Base-by-base conservation (phyloP, 1,140 invertebrate genomes). In the Lerema accius region DNA sequence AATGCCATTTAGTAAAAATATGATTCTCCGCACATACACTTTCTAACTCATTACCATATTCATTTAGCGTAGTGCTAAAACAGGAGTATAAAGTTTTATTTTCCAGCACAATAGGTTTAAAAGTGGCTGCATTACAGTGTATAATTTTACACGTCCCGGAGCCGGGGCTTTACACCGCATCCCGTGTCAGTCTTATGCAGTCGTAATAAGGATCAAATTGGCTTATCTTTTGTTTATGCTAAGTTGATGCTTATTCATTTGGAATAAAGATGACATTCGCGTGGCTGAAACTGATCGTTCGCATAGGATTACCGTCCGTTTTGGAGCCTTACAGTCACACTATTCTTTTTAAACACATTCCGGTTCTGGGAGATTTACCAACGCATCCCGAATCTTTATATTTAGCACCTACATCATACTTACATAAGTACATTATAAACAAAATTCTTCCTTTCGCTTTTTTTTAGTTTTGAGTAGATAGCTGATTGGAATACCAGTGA, bases 271-370 rank as follows among this genome's bases (percentile, higher is more conserved):
- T 11, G 32, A 48, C 23, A 39, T 48, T 48, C 49, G 49, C 15
- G 45, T 59, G 56, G 35, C 35, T 17, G 28, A 15, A 15, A 10
- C 28, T 37, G 32, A 59, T 39, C 45, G 32, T 39, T 39, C 17
- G 45, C 32, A 23, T 39, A 35, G 56, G 56, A 48, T 59, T 48
- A 48, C 32, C 28, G 56, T 39, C 43, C 43, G 43, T 48, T 23
- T 26, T 26, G 32, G 16, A 59, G 43, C 37, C 14, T 46, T 35
- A 45, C 32, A 58, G 55, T 58, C 37, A 39, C 56, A 48, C 43
- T 59, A 46, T 59, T 32, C 42, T 59, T 59, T 58, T 46, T 46
- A 59, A 45, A 58, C 42, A 58, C 17, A 58, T 58, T 58, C 53
- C 23, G 42, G 53, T 3, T 59, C 16, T 6, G n/a, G 23, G 28